Percentiles rank a stretch among this genome's conserved stretches.
Evolutionary conservation across 1,140 invertebrate genomes (phyloP).

Genomic region (Conus ventricosus): DNA sequence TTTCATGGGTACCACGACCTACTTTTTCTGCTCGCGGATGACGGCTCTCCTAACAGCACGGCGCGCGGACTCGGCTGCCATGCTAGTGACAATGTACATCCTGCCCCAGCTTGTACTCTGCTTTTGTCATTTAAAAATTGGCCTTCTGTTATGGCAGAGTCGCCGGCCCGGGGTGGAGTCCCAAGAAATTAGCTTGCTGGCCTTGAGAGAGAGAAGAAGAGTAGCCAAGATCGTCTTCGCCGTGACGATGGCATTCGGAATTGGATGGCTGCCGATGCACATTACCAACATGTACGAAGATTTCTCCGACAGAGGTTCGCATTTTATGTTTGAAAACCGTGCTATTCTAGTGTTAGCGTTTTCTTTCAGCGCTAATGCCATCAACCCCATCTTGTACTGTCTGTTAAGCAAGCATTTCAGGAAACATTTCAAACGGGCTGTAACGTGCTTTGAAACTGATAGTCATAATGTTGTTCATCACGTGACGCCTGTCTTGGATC

Average conservation of each 20-base stretch:
- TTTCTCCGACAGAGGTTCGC: slow-evolving; percentile 86
- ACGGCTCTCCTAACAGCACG: slow-evolving; percentile 11
- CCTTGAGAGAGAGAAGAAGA: slow-evolving; percentile 53
- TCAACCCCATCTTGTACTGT: slow-evolving; percentile 93
- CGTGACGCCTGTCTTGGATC: background rate
- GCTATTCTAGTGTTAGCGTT: slow-evolving; percentile 80
- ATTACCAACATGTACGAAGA: slow-evolving; percentile 85
- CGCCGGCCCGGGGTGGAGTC: slow-evolving; percentile 33
- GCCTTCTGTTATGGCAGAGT: slow-evolving; percentile 51
- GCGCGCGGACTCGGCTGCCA: slow-evolving; percentile 48
- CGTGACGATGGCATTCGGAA: slow-evolving; percentile 90
- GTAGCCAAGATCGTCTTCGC: slow-evolving; percentile 91
- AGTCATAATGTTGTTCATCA: background rate
- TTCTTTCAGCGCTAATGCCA: slow-evolving; percentile 88
- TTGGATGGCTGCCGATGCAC: slow-evolving; percentile 91
- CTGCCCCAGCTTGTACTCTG: slow-evolving; percentile 53
- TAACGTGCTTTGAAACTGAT: slow-evolving; percentile 80
- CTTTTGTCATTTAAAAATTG: slow-evolving; percentile 59
- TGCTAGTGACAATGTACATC: slow-evolving; percentile 54
- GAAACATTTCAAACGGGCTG: slow-evolving; percentile 91
- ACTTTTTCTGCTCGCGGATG: slow-evolving; percentile 33
- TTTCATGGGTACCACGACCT: background rate
- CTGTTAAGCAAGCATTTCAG: slow-evolving; percentile 92
- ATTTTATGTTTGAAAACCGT: slow-evolving; percentile 90
- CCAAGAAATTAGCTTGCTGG: slow-evolving; percentile 38